Percentiles rank a stretch among this genome's conserved stretches.
Evolutionary conservation across 1,140 invertebrate genomes (phyloP).

Genomic region (Lerema accius): DNA sequence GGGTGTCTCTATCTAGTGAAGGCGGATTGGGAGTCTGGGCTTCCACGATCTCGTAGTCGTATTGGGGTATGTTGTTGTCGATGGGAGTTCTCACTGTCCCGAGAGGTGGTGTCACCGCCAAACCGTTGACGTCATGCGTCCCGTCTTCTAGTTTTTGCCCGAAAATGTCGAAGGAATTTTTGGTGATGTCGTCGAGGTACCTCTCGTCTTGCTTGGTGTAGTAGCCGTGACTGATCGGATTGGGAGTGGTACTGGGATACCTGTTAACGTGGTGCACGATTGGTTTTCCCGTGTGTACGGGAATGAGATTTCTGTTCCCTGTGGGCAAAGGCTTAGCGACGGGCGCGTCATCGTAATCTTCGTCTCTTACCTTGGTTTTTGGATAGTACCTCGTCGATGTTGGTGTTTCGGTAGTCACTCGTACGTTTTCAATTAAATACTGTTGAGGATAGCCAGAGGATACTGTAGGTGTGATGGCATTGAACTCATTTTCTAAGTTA

Average conservation of each 20-base stretch:
- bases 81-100: constrained; percentile 70
- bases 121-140: constrained; percentile 81
- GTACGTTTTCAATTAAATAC: constrained; percentile 71
- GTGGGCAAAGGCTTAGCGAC: constrained; percentile 54
- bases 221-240: constrained; percentile 85
- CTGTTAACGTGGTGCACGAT: constrained; percentile 57
- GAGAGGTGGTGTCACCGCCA: constrained; percentile 76
- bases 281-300: constrained; percentile 70
- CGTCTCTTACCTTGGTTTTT: constrained; percentile 65
- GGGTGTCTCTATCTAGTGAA: constrained; percentile 84
- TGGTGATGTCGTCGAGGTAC: constrained; percentile 89
- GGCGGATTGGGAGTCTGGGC: constrained; percentile 62
- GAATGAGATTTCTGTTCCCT: constrained; percentile 69
- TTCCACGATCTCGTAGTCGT: constrained; percentile 75
- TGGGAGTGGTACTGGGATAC: constrained; percentile 82
- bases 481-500: constrained; percentile 82
- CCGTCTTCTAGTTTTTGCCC: constrained; percentile 86
- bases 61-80: constrained; percentile 70
- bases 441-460: constrained; percentile 67
- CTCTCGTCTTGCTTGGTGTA: constrained; percentile 89
- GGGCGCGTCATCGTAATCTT: constrained; percentile 68
- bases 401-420: constrained; percentile 72
- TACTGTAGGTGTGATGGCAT: constrained; percentile 75
- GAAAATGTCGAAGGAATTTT: constrained; percentile 89
- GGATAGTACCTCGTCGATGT: constrained; percentile 76